Evolutionary conservation across 2,797 vertebrate genomes (phyloP).

Genomic region (Peromyscus nudipes): DNA sequence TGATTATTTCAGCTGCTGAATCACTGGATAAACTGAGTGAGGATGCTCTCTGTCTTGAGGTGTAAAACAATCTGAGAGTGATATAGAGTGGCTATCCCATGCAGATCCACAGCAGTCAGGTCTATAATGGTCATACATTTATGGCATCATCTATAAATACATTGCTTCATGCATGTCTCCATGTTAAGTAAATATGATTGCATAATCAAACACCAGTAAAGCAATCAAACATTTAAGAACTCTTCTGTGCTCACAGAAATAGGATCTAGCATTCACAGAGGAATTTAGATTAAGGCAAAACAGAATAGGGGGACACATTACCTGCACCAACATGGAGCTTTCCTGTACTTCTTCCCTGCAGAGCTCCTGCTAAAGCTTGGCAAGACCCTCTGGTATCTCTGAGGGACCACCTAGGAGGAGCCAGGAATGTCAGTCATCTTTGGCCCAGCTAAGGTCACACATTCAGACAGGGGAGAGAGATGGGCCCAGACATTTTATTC

Average conservation of each 20-base stretch:
- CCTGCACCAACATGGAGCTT: not conserved
- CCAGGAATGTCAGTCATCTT: not conserved
- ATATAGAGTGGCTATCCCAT: not conserved
- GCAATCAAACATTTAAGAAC: not conserved
- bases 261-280: not conserved
- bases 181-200: not conserved
- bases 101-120: not conserved
- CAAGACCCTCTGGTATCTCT: not conserved
- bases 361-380: not conserved
- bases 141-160: not conserved
- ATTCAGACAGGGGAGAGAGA: not conserved
- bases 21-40: slow-evolving; percentile 28
- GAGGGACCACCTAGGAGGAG: not conserved
- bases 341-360: not conserved
- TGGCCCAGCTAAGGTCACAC: not conserved
- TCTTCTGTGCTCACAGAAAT: not conserved
- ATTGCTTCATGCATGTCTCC: not conserved
- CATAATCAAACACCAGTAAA: not conserved
- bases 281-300: not conserved
- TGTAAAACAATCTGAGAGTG: not conserved
- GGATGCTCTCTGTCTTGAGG: not conserved
- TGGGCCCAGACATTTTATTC: slow-evolving; percentile 4
- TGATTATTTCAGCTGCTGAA: slow-evolving; percentile 51
- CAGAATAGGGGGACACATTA: not conserved
- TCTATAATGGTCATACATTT: not conserved